A percentile compares a stretch with the other conserved stretches of the same genome.
Evolutionary conservation across 2,888 invertebrate species (phyloP).

Genomic region (Drosophila ochracea): DNA sequence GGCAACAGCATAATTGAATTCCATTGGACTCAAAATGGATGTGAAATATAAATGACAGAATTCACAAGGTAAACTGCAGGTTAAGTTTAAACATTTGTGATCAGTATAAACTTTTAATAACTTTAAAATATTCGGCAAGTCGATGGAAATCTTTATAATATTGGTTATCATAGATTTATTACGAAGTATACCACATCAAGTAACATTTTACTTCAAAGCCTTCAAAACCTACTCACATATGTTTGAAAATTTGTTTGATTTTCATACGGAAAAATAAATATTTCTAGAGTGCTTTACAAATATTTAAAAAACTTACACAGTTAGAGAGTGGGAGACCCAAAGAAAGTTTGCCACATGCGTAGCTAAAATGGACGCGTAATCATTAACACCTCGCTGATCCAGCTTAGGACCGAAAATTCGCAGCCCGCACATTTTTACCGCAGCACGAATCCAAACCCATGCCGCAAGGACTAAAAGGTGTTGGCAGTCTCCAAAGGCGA

Average conservation of each 20-base stretch:
- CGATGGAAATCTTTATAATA: too few relatives aligned
- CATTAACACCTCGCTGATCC: constrained; percentile 70
- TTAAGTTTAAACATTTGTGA: too few relatives aligned
- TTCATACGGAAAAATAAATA: constrained; percentile 35
- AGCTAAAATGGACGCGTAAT: constrained; percentile 40
- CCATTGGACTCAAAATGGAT: not conserved
- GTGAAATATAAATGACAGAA: not conserved
- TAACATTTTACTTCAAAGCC: not conserved
- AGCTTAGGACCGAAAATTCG: constrained; percentile 29
- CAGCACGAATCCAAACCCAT: constrained; percentile 22
- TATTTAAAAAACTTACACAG: constrained; percentile 17
- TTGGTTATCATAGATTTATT: not conserved
- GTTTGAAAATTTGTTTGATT: constrained; percentile 27
- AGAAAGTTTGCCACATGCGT: constrained; percentile 5
- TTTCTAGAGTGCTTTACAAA: constrained; percentile 16
- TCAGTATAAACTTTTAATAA: too few relatives aligned
- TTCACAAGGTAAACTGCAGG: not conserved
- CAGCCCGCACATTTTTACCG: constrained; percentile 23
- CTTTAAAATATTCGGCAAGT: too few relatives aligned
- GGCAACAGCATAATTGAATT: constrained; percentile 14
- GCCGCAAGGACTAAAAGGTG: constrained; percentile 52
- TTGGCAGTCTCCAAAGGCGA: constrained; percentile 48
- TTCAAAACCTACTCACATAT: not conserved
- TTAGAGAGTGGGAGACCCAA: not conserved
- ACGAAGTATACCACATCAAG: not conserved